Evolutionary conservation across 1,140 invertebrate species (phyloP).

Genomic region (Scaptomyza pallida): DNA sequence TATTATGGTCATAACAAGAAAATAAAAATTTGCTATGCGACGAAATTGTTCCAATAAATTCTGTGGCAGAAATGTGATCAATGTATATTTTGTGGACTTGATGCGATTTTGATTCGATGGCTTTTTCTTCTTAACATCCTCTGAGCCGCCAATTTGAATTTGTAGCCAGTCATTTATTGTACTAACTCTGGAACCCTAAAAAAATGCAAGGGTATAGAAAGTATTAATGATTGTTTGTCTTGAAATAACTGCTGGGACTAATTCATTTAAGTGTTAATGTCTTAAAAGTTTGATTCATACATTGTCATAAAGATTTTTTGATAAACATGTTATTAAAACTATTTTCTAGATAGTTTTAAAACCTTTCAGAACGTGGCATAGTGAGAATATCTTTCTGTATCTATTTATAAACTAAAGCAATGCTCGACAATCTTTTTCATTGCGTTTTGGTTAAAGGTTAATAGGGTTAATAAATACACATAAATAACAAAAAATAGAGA

Average conservation of each 20-base stretch:
- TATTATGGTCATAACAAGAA: conserved; percentile 89
- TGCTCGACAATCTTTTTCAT: conserved; percentile 47
- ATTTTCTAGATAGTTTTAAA: no score
- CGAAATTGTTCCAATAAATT: conserved; percentile 94
- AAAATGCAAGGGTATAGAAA: neutral
- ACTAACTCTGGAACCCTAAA: conserved; percentile 86
- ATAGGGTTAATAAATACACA: conserved; percentile 58
- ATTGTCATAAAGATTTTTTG: no score
- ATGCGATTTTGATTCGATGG: conserved; percentile 85
- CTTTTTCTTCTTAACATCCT: conserved; percentile 84
- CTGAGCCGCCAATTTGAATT: conserved; percentile 85
- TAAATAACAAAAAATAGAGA: neutral
- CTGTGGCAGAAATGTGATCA: conserved; percentile 92
- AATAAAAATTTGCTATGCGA: conserved; percentile 94
- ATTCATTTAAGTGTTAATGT: no score
- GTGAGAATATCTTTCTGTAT: neutral
- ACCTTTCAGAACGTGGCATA: no score
- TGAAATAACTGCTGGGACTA: no score
- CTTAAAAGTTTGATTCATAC: no score
- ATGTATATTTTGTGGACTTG: conserved; percentile 90
- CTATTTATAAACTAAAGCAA: conserved; percentile 32
- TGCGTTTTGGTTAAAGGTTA: conserved; percentile 55
- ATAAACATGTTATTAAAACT: no score
- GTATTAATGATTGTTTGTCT: neutral
- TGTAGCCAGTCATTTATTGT: conserved; percentile 85